phyloP scores from a whole-genome alignment of 2,113 vertebrate species.

The Cranoglanis bouderius region DNA sequence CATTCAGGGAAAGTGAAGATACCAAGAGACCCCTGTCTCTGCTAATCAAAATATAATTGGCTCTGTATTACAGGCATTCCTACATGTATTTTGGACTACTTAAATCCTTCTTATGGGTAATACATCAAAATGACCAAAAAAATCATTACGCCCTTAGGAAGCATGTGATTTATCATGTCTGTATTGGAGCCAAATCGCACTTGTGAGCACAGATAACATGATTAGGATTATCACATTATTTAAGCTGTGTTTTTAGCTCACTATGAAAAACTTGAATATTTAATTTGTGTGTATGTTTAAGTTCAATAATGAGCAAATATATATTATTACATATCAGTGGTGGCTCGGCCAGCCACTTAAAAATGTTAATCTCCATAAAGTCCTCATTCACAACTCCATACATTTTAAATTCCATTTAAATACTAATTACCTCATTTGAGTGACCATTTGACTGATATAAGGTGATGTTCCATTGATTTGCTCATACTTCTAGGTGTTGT shows the following conservation, averaged over 20 bases:
- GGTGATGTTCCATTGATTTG: neutral
- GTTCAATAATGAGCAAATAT: neutral
- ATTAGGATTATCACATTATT: neutral
- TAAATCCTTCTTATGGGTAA: neutral
- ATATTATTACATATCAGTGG: neutral
- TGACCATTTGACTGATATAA: neutral
- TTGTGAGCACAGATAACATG: neutral
- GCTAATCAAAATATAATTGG: slow-evolving; percentile 27
- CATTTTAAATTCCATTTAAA: neutral
- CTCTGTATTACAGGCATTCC: neutral
- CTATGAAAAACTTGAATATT: no score
- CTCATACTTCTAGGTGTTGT: neutral
- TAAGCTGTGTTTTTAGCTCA: neutral
- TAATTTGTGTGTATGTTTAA: neutral
- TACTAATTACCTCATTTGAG: neutral
- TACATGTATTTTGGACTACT: neutral
- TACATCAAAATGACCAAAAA: neutral
- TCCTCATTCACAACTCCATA: neutral
- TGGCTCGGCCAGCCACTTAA: neutral
- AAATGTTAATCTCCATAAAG: neutral
- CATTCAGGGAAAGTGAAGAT: slow-evolving; percentile 19
- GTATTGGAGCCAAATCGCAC: neutral
- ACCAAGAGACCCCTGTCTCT: slow-evolving; percentile 12
- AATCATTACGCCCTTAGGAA: neutral
- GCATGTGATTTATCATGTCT: neutral